Evolutionary conservation across 2,113 vertebrate species (phyloP), one percentile per base, ranked within the genome.

Genomic region (Brachyhypopomus gauderio): DNA sequence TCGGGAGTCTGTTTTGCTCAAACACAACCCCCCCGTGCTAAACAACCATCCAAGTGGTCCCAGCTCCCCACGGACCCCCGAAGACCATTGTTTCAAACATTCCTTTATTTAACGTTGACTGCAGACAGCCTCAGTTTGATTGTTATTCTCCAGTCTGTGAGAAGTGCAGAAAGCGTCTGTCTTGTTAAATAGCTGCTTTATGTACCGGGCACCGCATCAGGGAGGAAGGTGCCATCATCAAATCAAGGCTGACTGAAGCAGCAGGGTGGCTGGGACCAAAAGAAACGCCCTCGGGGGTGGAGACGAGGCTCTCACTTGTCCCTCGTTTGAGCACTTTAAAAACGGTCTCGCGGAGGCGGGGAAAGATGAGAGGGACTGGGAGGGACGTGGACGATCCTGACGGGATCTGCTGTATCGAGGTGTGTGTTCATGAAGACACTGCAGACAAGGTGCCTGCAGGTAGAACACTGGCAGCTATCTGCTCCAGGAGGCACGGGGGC

Each of bases 361-460:
- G 88, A 77, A 75, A 79, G 67, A 76, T 81, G 72, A 88, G 86
- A 90, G 88, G 75, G 81, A 86, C 82, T 88, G 85, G 55, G 72
- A 85, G 74, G 83, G 88, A 85, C 78, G 88, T 88, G 76, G 80
- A 83, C 85, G 85, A 87, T 84, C 83, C 87, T 48, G 48, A 38
- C 69, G 59, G 80, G 87, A 83, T 81, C 25, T 67, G 85, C 83
- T 78, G 86, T 81, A 79, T 81, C 88, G 85, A 89, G 89, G 90
- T 92, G 90, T 92, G 86, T 92, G 90, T 92, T 93, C 89, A 92
- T 90, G 91, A 91, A 86, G 79, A 77, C 75, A 85, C 89, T 90
- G 87, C 88, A 85, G 78, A 87, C 45, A 36, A 66, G 72, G 80
- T 85, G 78, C 81, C 38, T 83, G 84, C 86, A 86, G 88, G 90